Base-by-base conservation (phyloP, 1,140 invertebrate species). In the Delia radicum region DNA sequence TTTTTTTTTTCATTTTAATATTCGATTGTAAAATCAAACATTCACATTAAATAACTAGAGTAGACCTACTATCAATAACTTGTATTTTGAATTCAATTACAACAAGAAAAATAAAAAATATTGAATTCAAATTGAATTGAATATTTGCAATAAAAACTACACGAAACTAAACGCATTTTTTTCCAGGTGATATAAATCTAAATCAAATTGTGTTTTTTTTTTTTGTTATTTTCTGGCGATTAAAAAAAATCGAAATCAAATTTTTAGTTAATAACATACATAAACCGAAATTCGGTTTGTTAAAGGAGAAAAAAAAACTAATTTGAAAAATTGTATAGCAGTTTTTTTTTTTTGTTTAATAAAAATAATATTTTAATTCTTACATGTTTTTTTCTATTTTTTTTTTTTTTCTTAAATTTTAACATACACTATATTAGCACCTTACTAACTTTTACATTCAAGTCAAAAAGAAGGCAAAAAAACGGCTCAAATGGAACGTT, bases 131-230 rank as follows among this genome's bases (percentile, higher is more conserved):
- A 33, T 21, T 69, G 65, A 69, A 33, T 12, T 33, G 29, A 69
- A 69, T 69, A 33, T 69, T 69, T 69, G 5, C 29, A 0, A 7
- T 4, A 5, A 55, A 55, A 55, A 55, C 46, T 33, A 69, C 65
- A 69, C 65, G 65, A 28, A 69, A 69, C 65, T 69, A 33, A 69
- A 69, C 48, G 18, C 18, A 55, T 7, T 55, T 21, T 55, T 55
- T 6, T 21, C 65, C 65, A 69, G 65, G n/a, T 33, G 65, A 69
- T 69, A 69, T 69, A 33, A 69, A 69, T 69, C 65, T 69, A 69
- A 69, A 69, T 69, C 65, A 69, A 55, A 33, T 69, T 69, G 31
- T 31, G n/a, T n/a, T n/a, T n/a, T n/a, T n/a, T n/a, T n/a, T n/a
- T n/a, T n/a, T n/a, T 37, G n/a, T 33, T 69, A 21, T 69, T 69